Percentiles rank a stretch among this genome's conserved stretches.
Conservation (phyloP, 2,113 vertebrate species). For the Aphelocoma coerulescens region DNA sequence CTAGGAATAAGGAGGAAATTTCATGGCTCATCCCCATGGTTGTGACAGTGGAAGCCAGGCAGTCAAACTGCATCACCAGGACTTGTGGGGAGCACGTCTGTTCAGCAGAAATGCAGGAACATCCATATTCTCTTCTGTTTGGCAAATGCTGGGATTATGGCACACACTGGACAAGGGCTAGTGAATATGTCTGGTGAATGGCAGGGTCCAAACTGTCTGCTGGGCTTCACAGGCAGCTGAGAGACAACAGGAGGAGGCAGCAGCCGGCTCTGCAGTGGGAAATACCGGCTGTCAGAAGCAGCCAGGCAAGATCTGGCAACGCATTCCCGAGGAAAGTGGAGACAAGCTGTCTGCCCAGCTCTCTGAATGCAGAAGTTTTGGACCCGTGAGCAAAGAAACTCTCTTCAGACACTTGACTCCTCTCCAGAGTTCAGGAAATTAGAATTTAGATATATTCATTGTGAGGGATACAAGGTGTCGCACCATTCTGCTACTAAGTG, state of each 20-base stretch:
- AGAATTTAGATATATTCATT: neutral
- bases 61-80: neutral
- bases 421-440: conserved; percentile 3
- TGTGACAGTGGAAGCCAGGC: neutral
- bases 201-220: neutral
- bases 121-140: neutral
- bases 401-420: neutral
- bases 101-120: neutral
- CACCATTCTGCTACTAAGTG: neutral
- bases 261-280: neutral
- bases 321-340: neutral
- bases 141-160: neutral
- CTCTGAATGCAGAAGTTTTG: neutral
- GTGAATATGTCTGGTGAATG: neutral
- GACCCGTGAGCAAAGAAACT: neutral
- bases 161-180: neutral
- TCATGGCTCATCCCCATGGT: neutral
- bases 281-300: neutral
- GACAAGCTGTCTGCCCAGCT: conserved; percentile 45
- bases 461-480: neutral
- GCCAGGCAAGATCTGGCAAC: neutral
- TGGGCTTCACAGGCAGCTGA: neutral
- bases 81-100: accelerated
- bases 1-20: neutral
- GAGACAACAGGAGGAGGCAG: neutral